Evolutionary conservation across 2,797 vertebrate species (phyloP).

Genomic region (Neosilurus mollespiculum): DNA sequence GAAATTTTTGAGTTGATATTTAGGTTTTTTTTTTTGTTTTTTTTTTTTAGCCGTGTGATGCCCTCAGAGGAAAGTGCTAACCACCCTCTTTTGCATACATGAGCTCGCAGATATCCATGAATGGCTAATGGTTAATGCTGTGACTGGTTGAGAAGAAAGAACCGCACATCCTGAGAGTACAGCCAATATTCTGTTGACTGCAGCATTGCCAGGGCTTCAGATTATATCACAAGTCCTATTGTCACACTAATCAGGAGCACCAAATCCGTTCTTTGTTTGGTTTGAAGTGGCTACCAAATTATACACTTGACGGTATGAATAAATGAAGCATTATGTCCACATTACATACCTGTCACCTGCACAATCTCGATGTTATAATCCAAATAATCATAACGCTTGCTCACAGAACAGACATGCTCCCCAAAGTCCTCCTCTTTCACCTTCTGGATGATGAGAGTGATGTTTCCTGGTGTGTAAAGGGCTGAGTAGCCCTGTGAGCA

Average conservation of each 20-base stretch:
- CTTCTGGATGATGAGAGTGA: constrained; percentile 63
- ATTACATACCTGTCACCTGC: constrained; percentile 61
- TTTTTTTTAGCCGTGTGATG: background rate
- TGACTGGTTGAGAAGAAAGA: background rate
- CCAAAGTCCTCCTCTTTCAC: constrained; percentile 64
- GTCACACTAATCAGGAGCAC: background rate
- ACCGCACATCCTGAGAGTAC: background rate
- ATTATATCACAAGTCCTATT: background rate
- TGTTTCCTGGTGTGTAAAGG: constrained; percentile 62
- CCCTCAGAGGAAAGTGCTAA: background rate
- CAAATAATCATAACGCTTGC: constrained; percentile 69
- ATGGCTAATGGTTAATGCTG: background rate
- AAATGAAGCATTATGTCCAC: background rate
- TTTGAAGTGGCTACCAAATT: background rate
- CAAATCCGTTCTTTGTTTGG: background rate
- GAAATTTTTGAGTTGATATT: background rate
- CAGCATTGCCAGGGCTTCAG: background rate
- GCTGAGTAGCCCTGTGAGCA: constrained; percentile 69
- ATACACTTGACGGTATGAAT: background rate
- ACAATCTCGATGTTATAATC: constrained; percentile 66
- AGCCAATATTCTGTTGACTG: background rate
- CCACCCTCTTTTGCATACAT: background rate
- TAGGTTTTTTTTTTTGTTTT: too few species aligned
- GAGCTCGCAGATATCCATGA: background rate
- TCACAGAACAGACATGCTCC: constrained; percentile 71